Conservation (phyloP, 2,888 invertebrate genomes). For the Cyaniris semiargus region DNA sequence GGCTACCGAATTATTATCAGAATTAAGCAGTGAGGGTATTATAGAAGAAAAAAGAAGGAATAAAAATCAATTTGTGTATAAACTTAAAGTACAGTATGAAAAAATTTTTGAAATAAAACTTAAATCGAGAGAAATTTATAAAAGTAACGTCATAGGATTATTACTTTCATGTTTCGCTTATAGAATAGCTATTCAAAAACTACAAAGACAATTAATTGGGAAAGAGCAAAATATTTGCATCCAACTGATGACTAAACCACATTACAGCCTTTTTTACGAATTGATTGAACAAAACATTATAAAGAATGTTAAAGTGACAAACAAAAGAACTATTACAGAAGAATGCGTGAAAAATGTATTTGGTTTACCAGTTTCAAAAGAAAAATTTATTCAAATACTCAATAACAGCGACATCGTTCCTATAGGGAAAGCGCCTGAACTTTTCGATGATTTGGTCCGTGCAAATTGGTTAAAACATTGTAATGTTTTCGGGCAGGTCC, state of each 20-base stretch:
- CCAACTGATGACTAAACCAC: conserved; percentile 29
- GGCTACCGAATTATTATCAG: conserved; percentile 22
- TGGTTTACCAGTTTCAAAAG: conserved; percentile 3
- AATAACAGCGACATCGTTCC: neutral
- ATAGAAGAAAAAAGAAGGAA: neutral
- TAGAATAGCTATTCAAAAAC: conserved; percentile 31
- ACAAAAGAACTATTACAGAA: conserved; percentile 5
- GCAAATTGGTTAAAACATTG: neutral
- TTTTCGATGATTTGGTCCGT: neutral
- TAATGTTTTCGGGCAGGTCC: neutral
- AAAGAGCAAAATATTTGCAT: conserved; percentile 1
- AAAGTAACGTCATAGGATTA: conserved; percentile 13
- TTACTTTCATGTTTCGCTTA: conserved; percentile 26
- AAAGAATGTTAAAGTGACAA: conserved; percentile 15
- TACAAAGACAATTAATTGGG: conserved; percentile 19
- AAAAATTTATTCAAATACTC: conserved; percentile 5
- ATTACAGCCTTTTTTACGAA: conserved; percentile 18
- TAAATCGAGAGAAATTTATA: conserved; percentile 27
- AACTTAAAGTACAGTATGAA: conserved; percentile 24
- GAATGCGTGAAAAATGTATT: conserved; percentile 16
- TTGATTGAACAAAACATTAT: conserved; percentile 23
- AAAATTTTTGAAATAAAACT: conserved; percentile 29
- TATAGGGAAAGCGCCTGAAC: neutral
- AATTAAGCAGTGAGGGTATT: conserved; percentile 18
- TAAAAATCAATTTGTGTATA: neutral